A percentile compares a stretch with the other conserved stretches of the same genome.
These are phyloP conservation scores for Cyrtonyx montezumae DNA, from an alignment of 2,113 vertebrate genomes.

Conservation along the genomic window DNA sequence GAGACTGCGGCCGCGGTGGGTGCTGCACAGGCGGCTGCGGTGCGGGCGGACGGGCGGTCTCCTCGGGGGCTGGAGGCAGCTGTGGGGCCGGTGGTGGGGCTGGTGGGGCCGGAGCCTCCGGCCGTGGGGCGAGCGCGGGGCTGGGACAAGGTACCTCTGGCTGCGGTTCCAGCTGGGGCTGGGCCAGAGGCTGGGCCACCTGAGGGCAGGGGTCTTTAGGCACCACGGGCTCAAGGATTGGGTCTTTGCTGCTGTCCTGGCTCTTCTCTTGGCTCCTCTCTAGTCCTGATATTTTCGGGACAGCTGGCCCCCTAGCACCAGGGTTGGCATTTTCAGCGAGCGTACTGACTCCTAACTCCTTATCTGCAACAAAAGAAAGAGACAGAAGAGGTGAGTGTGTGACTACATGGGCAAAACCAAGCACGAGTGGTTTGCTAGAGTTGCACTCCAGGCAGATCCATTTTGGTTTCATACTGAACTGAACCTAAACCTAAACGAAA, in stretches of 20 bases:
- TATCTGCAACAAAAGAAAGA: constrained; percentile 79
- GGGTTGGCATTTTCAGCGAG: constrained; percentile 88
- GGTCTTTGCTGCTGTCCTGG: constrained; percentile 89
- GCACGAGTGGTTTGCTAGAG: accelerated
- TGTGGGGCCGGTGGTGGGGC: constrained; percentile 71
- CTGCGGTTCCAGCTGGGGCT: constrained; percentile 65
- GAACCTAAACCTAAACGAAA: neutral
- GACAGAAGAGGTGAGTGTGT: neutral
- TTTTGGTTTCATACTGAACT: neutral
- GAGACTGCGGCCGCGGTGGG: constrained; percentile 79
- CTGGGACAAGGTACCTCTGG: constrained; percentile 69
- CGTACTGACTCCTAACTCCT: constrained; percentile 83
- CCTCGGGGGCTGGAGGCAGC: constrained; percentile 75
- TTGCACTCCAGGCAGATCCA: accelerated
- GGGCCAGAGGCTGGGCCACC: constrained; percentile 47
- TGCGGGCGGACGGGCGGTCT: constrained; percentile 71
- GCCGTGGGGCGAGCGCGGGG: constrained; percentile 49
- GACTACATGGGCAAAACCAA: accelerated
- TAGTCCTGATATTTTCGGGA: constrained; percentile 95
- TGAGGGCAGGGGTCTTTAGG: constrained; percentile 80
- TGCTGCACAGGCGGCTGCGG: constrained; percentile 68
- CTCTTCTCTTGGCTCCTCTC: constrained; percentile 97
- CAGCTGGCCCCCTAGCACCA: constrained; percentile 85
- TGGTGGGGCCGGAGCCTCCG: constrained; percentile 56
- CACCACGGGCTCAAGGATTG: constrained; percentile 77